Evolutionary conservation across 2,113 vertebrate species (phyloP).

Genomic region (Campylorhamphus procurvoides): DNA sequence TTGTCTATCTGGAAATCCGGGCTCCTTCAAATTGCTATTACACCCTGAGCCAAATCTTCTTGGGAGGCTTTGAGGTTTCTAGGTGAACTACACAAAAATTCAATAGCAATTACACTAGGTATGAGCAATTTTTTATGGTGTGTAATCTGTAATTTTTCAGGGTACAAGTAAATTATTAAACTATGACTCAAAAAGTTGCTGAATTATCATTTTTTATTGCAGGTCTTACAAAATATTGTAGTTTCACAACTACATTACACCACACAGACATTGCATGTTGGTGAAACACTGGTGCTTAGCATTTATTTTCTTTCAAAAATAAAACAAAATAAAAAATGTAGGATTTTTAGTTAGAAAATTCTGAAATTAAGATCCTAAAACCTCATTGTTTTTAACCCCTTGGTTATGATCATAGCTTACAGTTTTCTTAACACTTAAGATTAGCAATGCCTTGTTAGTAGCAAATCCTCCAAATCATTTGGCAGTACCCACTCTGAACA

Average conservation of each 20-base stretch:
- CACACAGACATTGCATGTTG: background rate
- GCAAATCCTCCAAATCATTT: background rate
- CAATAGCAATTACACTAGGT: background rate
- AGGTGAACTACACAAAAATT: background rate
- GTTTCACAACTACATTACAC: background rate
- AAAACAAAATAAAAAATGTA: background rate
- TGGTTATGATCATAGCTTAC: background rate
- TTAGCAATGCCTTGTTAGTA: background rate
- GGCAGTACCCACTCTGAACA: background rate
- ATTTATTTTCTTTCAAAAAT: background rate
- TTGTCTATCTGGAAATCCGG: background rate
- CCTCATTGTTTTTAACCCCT: background rate
- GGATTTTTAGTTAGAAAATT: background rate
- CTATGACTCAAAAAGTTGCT: background rate
- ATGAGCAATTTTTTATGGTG: background rate
- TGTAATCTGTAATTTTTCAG: background rate
- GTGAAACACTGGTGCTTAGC: background rate
- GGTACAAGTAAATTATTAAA: background rate
- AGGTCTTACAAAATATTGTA: background rate
- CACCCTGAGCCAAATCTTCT: background rate
- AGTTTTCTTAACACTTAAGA: background rate
- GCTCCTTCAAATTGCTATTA: background rate
- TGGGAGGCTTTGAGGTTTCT: background rate
- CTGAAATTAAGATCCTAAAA: background rate
- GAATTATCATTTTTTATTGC: background rate